Conservation (phyloP, 2,113 vertebrate genomes). For the Ciconia stormi region DNA sequence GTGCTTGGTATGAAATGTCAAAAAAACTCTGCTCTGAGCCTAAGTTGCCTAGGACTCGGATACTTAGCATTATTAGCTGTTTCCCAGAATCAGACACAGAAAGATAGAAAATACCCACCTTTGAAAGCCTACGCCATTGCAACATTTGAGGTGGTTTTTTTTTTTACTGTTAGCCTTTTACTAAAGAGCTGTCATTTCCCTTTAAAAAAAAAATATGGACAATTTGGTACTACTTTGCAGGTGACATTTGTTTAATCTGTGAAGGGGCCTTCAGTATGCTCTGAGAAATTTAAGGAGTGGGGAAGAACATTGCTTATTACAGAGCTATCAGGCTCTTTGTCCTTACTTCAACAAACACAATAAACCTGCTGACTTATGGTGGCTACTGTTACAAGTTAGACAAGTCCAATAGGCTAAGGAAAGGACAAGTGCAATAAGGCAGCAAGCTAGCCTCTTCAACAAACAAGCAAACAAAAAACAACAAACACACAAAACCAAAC, state of each 20-base stretch:
- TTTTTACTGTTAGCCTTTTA: background rate
- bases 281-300: background rate
- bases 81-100: background rate
- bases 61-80: background rate
- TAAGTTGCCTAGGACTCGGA: background rate
- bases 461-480: background rate
- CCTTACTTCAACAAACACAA: background rate
- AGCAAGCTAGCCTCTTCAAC: background rate
- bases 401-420: background rate
- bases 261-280: background rate
- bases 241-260: background rate
- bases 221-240: background rate
- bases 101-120: background rate
- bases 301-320: background rate
- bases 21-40: background rate
- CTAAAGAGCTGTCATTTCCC: background rate
- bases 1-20: background rate
- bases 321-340: background rate
- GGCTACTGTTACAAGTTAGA: background rate
- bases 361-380: background rate
- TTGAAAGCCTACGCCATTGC: background rate
- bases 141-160: background rate
- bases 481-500: background rate
- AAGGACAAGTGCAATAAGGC: background rate
- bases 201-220: background rate